A percentile compares a stretch with the other conserved stretches of the same genome.
Evolutionary conservation across 2,797 vertebrate species (phyloP).

Genomic region (Xiphophorus birchmanni): DNA sequence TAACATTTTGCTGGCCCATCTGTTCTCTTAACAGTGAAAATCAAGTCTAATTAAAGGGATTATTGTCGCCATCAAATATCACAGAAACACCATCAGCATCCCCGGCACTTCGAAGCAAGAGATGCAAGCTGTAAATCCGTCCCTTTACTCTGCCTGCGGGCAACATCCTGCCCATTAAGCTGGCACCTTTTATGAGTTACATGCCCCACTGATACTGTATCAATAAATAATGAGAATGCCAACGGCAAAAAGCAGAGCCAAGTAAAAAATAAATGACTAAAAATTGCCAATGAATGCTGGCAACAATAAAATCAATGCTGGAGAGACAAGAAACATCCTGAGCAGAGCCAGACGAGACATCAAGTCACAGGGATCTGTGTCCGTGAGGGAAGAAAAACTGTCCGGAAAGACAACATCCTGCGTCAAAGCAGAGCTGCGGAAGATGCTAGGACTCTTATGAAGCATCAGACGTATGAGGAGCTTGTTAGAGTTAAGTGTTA

Average conservation of each 20-base stretch:
- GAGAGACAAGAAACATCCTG: conserved; percentile 46
- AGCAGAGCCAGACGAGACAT: conserved; percentile 47
- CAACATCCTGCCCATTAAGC: conserved; percentile 55
- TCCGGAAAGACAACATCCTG: conserved; percentile 46
- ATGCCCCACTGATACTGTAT: conserved; percentile 27
- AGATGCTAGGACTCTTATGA: conserved; percentile 39
- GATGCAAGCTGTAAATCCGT: conserved; percentile 39
- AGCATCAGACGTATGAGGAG: conserved; percentile 49
- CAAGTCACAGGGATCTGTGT: conserved; percentile 36
- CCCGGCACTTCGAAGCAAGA: conserved; percentile 42
- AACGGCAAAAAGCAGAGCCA: conserved; percentile 29
- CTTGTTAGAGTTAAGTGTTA: conserved; percentile 41
- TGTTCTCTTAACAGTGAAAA: conserved; percentile 46
- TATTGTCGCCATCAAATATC: conserved; percentile 46
- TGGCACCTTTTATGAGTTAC: conserved; percentile 56
- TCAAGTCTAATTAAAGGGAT: conserved; percentile 59
- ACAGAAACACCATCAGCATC: conserved; percentile 46
- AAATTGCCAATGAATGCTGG: conserved; percentile 56
- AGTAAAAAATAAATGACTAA: conserved; percentile 20
- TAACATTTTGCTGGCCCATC: conserved; percentile 37
- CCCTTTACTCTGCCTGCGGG: conserved; percentile 46
- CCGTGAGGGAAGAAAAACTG: conserved; percentile 22
- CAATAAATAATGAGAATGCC: conserved; percentile 62
- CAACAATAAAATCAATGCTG: conserved; percentile 64
- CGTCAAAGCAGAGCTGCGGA: conserved; percentile 40